Percentiles rank a stretch among this genome's conserved stretches.
These are phyloP conservation scores for Mnemiopsis leidyi DNA, from an alignment of 37 sponge, comb jelly and placozoan species.

Conservation along the genomic window DNA sequence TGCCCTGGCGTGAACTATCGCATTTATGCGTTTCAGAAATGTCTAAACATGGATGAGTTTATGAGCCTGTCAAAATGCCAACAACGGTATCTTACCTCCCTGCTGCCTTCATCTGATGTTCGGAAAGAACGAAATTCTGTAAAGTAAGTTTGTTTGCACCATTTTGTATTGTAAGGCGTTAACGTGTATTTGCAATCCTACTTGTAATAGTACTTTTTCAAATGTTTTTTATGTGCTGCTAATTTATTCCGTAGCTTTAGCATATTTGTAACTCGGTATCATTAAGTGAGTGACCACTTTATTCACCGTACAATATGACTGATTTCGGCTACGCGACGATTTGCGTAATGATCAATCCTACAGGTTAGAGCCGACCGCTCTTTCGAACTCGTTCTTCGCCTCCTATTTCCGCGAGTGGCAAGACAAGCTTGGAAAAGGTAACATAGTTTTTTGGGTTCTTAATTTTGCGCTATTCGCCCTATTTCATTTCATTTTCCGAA, in stretches of 20 bases:
- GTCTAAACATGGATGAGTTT: slow-evolving; percentile 44
- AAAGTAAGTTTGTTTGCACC: background rate
- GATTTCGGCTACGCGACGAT: no score
- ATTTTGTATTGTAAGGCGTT: no score
- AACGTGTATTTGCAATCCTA: no score
- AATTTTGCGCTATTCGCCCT: no score
- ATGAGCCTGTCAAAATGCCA: slow-evolving; percentile 26
- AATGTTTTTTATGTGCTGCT: no score
- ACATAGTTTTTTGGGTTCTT: no score
- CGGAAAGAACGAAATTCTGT: background rate
- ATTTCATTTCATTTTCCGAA: no score
- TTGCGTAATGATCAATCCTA: no score
- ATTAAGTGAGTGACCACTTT: background rate
- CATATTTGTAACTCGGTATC: background rate
- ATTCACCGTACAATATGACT: no score
- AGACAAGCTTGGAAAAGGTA: slow-evolving; percentile 44
- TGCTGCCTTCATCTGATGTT: slow-evolving; percentile 1
- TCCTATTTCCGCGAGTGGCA: slow-evolving; percentile 51
- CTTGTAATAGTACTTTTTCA: no score
- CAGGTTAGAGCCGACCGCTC: slow-evolving; percentile 22
- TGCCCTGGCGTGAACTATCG: background rate
- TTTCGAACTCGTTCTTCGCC: slow-evolving; percentile 2
- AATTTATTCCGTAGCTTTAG: no score
- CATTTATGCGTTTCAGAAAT: background rate
- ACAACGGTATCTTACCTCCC: background rate